Percentiles rank a stretch among this genome's conserved stretches.
Evolutionary conservation across 1,140 invertebrate species (phyloP).

Genomic region (Drosophila mayri): DNA sequence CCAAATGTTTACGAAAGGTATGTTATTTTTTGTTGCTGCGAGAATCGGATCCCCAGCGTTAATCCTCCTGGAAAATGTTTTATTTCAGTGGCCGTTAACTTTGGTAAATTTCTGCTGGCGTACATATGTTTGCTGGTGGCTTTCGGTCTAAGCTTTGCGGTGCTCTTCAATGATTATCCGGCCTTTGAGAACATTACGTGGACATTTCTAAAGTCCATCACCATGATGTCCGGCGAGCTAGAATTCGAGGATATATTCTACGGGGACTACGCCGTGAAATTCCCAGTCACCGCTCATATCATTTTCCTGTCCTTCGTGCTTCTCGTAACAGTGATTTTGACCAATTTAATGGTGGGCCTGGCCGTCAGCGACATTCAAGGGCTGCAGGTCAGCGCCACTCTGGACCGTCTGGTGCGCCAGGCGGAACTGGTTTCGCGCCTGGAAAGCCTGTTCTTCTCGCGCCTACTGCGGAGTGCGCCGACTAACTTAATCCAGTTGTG

Average conservation of each 20-base stretch:
- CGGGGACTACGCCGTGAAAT: constrained; percentile 85
- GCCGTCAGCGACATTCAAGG: constrained; percentile 94
- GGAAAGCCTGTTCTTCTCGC: constrained; percentile 92
- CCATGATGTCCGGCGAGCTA: constrained; percentile 95
- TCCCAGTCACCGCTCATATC: constrained; percentile 90
- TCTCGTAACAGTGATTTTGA: constrained; percentile 93
- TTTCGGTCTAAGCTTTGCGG: constrained; percentile 91
- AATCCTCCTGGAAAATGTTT: not conserved
- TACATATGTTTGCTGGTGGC: constrained; percentile 92
- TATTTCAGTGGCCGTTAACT: constrained; percentile 90
- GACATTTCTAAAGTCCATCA: constrained; percentile 91
- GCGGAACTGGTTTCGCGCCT: constrained; percentile 92
- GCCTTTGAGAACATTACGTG: constrained; percentile 88
- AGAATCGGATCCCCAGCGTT: not conserved
- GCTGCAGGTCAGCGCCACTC: constrained; percentile 92
- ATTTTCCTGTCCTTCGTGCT: constrained; percentile 92
- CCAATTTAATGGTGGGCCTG: constrained; percentile 93
- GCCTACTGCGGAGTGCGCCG: constrained; percentile 89
- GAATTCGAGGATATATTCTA: constrained; percentile 95
- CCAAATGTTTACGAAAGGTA: constrained; percentile 92
- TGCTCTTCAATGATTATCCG: constrained; percentile 91
- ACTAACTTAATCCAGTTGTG: constrained; percentile 88
- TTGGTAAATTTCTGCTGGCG: constrained; percentile 92
- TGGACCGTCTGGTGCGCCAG: constrained; percentile 92
- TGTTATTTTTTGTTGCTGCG: not conserved